phyloP scores from a whole-genome alignment of 2,797 vertebrate genomes.

The Xenentodon cancila region DNA sequence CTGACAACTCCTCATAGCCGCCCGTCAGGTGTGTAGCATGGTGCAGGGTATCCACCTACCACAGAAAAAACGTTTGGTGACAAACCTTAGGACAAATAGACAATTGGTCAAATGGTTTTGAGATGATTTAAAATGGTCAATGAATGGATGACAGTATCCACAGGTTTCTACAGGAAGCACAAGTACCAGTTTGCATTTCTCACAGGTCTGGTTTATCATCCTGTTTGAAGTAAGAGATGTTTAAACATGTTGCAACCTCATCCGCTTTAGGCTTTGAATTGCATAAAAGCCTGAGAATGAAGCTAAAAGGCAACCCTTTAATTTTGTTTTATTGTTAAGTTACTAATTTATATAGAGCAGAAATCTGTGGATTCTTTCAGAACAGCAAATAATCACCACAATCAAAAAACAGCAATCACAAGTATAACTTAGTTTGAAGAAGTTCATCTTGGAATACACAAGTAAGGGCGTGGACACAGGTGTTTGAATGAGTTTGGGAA shows the following conservation, averaged over 20 bases:
- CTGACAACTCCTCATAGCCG: constrained; percentile 89
- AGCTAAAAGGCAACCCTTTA: constrained; percentile 1
- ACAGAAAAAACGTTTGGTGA: constrained; percentile 36
- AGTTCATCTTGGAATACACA: constrained; percentile 14
- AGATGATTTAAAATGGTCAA: not conserved
- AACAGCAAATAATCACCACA: constrained; percentile 15
- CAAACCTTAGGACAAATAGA: constrained; percentile 9
- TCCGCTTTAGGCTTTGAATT: constrained; percentile 16
- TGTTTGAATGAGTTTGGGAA: constrained; percentile 18
- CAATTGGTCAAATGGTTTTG: not conserved
- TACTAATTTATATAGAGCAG: constrained; percentile 29
- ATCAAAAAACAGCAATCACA: constrained; percentile 27
- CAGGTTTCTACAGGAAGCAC: constrained; percentile 53
- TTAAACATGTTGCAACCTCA: constrained; percentile 15
- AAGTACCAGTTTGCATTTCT: not conserved
- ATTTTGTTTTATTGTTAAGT: not conserved
- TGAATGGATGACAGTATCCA: constrained; percentile 28
- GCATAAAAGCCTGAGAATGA: constrained; percentile 9
- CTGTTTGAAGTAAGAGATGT: not conserved
- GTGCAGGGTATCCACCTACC: constrained; percentile 91
- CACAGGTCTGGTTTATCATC: not conserved
- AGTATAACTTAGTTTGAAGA: constrained; percentile 5
- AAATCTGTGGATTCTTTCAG: constrained; percentile 47
- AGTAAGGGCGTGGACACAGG: constrained; percentile 13
- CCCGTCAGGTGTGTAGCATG: constrained; percentile 91